Base-by-base conservation (phyloP, 2,888 invertebrate genomes). In the Archaeoteleia sp. region DNA sequence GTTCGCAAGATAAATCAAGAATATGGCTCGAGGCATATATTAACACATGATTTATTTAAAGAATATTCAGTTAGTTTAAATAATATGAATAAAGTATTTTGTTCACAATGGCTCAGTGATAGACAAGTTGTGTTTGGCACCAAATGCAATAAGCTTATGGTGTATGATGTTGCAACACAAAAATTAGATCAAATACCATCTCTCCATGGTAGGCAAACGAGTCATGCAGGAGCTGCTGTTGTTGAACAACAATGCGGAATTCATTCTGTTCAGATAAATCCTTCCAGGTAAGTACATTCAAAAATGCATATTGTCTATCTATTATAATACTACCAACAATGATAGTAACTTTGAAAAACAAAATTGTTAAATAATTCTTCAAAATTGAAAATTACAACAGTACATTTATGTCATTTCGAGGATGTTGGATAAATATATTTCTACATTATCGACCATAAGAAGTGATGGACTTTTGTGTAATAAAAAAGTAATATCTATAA, bases 81-180 rank as follows among this genome's bases (percentile, higher is more conserved):
- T 73, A 94, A 92, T 85, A 93, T 95, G 89, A 95, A 95, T 86
- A 95, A 95, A 87, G 95, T 95, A 61, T 98, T 97, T 88, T 96
- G 97, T 84, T 96, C 97, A 0, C 93, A 96, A 84, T 98, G 98
- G 97, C 88, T 98, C 29, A 95, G 95, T 74, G 95, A 96, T 86
- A 90, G 95, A 78, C 96, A 97, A 87, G 94, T 98, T 57, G 95
- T 97, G 13, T 96, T 97, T 85, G 98, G 97, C 51, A 97, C 97
- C 45, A 98, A 98, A 86, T 97, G 98, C 87, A 97, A 97, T 87
- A 96, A 96, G 90, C 86, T 97, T 70, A 93, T 96, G 90, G 96
- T 97, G 23, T 93, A 96, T 85, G 96, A 97, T 86, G 94, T 96
- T 8, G 91, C 92, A 17, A 95, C 94, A 27, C 92, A 94, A 51